Percentiles rank a stretch among this genome's conserved stretches.
phyloP scores from a whole-genome alignment of 2,113 vertebrate species.

The Notothenia coriiceps region DNA sequence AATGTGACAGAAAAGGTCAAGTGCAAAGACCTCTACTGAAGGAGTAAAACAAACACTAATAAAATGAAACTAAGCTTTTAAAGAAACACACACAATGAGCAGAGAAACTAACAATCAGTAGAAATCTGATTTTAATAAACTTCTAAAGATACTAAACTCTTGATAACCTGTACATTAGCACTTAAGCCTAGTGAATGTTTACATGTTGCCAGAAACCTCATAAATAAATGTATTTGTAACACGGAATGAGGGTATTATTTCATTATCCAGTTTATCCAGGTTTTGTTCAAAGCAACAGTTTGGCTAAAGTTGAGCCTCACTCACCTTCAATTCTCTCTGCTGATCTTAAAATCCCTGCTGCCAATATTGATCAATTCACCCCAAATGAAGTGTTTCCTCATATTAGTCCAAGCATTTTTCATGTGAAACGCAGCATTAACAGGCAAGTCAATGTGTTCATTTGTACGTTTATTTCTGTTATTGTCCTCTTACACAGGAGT shows the following conservation, averaged over 20 bases:
- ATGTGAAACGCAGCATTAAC: background rate
- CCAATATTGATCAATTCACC: background rate
- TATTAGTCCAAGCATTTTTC: background rate
- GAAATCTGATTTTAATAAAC: no score
- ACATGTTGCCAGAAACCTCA: no score
- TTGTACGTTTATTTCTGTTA: background rate
- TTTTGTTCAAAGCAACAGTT: background rate
- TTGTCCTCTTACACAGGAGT: background rate
- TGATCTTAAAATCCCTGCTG: background rate
- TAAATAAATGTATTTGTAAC: no score
- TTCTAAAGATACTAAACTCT: no score
- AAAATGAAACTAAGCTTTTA: no score
- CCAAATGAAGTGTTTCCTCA: background rate
- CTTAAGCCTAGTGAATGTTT: no score
- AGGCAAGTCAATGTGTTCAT: background rate
- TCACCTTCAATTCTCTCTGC: slow-evolving; percentile 1
- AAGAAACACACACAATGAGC: no score
- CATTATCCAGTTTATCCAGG: background rate
- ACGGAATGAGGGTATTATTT: background rate
- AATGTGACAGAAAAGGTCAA: no score
- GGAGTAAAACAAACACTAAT: no score
- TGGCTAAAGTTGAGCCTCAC: background rate
- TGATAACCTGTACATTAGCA: no score
- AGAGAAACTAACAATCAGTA: no score
- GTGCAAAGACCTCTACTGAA: no score